Conservation (phyloP, 2,113 vertebrate genomes). For the Triplophysa dalaica region DNA sequence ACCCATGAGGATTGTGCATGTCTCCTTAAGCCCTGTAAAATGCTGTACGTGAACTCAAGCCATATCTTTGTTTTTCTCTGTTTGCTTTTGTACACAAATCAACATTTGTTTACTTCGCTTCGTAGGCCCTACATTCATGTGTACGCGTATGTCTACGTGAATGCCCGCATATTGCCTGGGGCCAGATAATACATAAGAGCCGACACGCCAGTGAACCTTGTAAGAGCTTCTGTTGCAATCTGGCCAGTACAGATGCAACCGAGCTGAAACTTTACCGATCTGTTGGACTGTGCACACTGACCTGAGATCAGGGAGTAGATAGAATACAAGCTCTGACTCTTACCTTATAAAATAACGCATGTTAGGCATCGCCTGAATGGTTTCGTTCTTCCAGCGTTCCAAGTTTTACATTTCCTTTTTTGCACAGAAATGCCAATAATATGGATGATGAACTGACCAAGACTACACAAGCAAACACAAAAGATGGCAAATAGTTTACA, state of each 20-base stretch:
- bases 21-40: constrained; percentile 27
- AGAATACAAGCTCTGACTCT: constrained; percentile 21
- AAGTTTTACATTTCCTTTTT: not conserved
- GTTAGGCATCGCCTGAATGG: constrained; percentile 26
- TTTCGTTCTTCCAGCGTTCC: constrained; percentile 6
- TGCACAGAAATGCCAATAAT: not conserved
- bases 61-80: constrained; percentile 24
- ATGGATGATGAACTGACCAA: not conserved
- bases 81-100: constrained; percentile 36
- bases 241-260: constrained; percentile 29
- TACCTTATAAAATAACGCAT: constrained; percentile 7
- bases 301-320: constrained; percentile 32
- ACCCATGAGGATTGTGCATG: not conserved
- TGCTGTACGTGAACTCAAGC: constrained; percentile 6
- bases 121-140: not conserved
- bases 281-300: not conserved
- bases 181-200: constrained; percentile 30
- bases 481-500: not conserved
- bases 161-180: constrained; percentile 1
- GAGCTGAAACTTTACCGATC: constrained; percentile 40
- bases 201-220: constrained; percentile 34
- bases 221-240: constrained; percentile 35
- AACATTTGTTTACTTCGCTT: constrained; percentile 42
- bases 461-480: not conserved
- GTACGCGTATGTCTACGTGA: not conserved